Evolutionary conservation across 2,888 invertebrate genomes (phyloP).

Genomic region (Thumatha senex): DNA sequence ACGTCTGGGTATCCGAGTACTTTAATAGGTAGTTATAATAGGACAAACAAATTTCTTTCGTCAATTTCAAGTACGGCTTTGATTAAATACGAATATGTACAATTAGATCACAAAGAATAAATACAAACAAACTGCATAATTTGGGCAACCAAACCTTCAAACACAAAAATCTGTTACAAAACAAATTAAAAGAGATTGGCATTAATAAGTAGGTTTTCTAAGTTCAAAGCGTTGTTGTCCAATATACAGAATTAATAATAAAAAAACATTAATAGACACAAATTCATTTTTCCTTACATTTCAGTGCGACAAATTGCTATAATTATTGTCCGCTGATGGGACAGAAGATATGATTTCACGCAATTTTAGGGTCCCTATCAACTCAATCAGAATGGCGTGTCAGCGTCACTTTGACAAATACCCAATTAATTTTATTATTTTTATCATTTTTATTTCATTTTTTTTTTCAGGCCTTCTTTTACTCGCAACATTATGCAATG

Average conservation of each 20-base stretch:
- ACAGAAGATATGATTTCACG: slow-evolving; percentile 57
- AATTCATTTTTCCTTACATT: slow-evolving; percentile 34
- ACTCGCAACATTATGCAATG: slow-evolving; percentile 7
- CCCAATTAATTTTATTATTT: slow-evolving; percentile 57
- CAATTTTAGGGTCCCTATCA: slow-evolving; percentile 58
- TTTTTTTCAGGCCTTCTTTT: slow-evolving; percentile 28
- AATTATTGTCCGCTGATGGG: slow-evolving; percentile 60
- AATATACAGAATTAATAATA: slow-evolving; percentile 21
- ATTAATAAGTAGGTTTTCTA: no score
- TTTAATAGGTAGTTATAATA: no score
- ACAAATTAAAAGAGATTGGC: not conserved
- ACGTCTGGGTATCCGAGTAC: no score
- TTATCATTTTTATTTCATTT: slow-evolving; percentile 39
- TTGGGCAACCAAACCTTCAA: no score
- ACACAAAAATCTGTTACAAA: not conserved
- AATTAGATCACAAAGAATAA: no score
- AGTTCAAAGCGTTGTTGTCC: not conserved
- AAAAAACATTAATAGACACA: slow-evolving; percentile 25
- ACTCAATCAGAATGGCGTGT: slow-evolving; percentile 56
- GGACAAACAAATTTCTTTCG: no score
- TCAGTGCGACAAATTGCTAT: slow-evolving; percentile 66
- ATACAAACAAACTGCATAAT: no score
- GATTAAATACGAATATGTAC: no score
- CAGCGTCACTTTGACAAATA: slow-evolving; percentile 62
- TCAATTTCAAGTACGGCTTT: no score